phyloP scores from a whole-genome alignment of 1,140 invertebrate genomes.

The Saccostrea glomerata region DNA sequence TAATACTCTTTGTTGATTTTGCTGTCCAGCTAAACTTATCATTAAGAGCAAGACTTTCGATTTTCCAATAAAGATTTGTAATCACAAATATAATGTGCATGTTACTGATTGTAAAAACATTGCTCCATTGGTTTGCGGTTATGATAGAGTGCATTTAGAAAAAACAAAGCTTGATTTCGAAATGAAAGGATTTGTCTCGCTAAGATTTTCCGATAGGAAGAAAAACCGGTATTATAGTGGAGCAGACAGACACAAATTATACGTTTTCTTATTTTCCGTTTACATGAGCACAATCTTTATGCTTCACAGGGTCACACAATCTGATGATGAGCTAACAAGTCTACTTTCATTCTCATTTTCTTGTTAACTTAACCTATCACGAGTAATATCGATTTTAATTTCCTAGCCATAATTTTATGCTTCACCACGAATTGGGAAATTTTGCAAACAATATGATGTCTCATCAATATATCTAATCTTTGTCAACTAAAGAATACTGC shows the following conservation, averaged over 20 bases:
- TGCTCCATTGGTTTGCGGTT: not conserved
- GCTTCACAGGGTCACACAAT: not conserved
- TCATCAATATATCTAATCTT: not conserved
- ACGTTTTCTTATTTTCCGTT: constrained; percentile 25
- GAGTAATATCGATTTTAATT: constrained; percentile 1
- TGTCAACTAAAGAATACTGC: not conserved
- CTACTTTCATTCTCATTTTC: constrained; percentile 17
- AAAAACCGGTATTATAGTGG: not conserved
- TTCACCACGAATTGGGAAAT: not conserved
- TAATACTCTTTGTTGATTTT: too few relatives aligned
- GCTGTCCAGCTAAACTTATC: too few relatives aligned
- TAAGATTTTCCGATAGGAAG: not conserved
- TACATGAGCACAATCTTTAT: not conserved
- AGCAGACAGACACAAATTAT: not conserved
- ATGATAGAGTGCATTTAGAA: not conserved
- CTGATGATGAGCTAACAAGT: not conserved
- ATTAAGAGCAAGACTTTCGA: too few relatives aligned
- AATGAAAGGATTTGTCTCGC: not conserved
- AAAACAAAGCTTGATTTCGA: not conserved
- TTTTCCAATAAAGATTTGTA: not conserved
- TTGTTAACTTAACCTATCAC: constrained; percentile 1
- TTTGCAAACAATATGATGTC: too few relatives aligned
- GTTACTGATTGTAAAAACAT: not conserved
- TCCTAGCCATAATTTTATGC: not conserved
- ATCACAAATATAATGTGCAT: not conserved